These are phyloP conservation scores for Neopelma chrysocephalum DNA, from an alignment of 2,797 vertebrate genomes.

Conservation along the genomic window DNA sequence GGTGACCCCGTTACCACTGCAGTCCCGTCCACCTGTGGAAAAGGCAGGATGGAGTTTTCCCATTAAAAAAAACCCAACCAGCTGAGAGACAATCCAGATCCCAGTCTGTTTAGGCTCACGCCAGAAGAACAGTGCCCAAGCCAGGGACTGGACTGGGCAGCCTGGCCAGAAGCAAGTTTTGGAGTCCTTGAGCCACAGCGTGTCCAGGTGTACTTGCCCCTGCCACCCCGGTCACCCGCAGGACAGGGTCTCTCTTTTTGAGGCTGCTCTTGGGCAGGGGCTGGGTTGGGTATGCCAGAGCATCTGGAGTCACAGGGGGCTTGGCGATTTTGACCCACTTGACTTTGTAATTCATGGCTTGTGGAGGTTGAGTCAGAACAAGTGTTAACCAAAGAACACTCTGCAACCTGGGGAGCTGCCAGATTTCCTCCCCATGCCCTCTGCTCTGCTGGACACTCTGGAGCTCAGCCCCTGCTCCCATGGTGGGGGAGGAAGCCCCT, in stretches of 20 bases:
- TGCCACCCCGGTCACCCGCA: rapidly evolving
- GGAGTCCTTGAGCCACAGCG: rapidly evolving
- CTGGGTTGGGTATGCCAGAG: rapidly evolving
- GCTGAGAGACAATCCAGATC: not conserved
- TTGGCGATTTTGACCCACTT: not conserved
- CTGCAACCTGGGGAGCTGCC: rapidly evolving
- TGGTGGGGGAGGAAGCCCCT: not conserved
- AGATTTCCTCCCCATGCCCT: not conserved
- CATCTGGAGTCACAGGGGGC: rapidly evolving
- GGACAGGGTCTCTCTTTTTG: rapidly evolving
- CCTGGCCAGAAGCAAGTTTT: rapidly evolving
- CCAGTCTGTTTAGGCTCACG: not conserved
- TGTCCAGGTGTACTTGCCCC: rapidly evolving
- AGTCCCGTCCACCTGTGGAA: not conserved
- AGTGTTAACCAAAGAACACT: not conserved
- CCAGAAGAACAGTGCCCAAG: not conserved
- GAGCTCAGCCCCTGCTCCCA: not conserved
- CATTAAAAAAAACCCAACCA: not conserved
- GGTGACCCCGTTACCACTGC: not conserved
- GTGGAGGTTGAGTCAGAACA: rapidly evolving
- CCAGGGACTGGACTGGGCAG: rapidly evolving
- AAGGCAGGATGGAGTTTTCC: not conserved
- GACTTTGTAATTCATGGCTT: not conserved
- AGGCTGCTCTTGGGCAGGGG: not conserved
- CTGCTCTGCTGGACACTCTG: not conserved